Evolutionary conservation across 2,797 vertebrate genomes (phyloP), one percentile per base, ranked within the genome.

Genomic region (Falco novaeseelandiae): DNA sequence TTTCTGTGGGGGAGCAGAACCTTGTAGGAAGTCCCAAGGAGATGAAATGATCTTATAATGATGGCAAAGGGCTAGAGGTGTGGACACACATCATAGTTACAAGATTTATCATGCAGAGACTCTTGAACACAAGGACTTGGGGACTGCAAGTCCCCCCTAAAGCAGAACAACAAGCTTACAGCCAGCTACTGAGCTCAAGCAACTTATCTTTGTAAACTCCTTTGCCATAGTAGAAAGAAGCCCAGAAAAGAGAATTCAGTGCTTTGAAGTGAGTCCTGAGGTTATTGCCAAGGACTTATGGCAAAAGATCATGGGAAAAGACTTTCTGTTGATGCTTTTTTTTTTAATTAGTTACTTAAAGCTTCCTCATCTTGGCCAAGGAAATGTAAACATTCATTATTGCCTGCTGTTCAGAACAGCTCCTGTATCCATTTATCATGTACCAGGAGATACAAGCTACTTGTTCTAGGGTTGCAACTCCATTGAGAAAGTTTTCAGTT

Each of bases 261-360:
- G 79, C 91, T 96, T 93, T 96, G 90, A 96, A 96, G 89, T 72
- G 70, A 95, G 61, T 18, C 34, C 80, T 93, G 94, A 95, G 95
- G 82, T 88, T 95, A 94, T 89, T 96, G 92, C 94, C 94, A 96
- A 95, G 87, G 82, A 83, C 84, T 94, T 90, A 77, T 87, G 90
- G 92, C 93, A 96, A 95, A 94, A 94, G 93, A 95, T 87, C 89
- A 87, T 97, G 95, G 92, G 93, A 97, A 97, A 97, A 89, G 63
- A 32, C 84, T 94, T 92, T 42, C 92, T 87, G 93, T 94, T 96
- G 93, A 95, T 93, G 92, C 78, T 71, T 42, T 51, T 90, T 85
- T 95, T 83, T 94, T 95, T 72, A 94, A 84, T 88, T 76, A 73
- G 70, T 94, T 90, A 82, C 93, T 96, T 94, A 91, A 90, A 89